A percentile compares a stretch with the other conserved stretches of the same genome.
These are phyloP conservation scores for Cephus nigrinus DNA, from an alignment of 2,888 invertebrate species.

Conservation along the genomic window DNA sequence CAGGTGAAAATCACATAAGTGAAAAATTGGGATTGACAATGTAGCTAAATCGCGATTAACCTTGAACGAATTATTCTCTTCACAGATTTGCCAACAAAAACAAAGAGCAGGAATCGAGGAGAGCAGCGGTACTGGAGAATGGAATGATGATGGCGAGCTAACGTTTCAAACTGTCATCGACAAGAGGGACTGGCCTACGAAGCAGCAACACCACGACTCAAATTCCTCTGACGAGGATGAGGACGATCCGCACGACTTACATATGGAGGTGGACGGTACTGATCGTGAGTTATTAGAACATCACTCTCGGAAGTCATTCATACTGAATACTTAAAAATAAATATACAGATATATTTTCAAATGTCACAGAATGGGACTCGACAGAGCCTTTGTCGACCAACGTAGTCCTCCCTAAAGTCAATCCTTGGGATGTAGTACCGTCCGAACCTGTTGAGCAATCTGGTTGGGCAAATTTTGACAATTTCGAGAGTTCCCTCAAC, in stretches of 20 bases:
- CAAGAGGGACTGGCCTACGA: slow-evolving; percentile 62
- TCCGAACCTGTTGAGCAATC: slow-evolving; percentile 50
- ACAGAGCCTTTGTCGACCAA: slow-evolving; percentile 37
- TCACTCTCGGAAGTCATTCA: background rate
- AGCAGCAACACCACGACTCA: slow-evolving; percentile 54
- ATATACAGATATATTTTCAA: background rate
- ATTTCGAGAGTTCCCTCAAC: slow-evolving; percentile 49
- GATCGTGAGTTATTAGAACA: slow-evolving; percentile 64
- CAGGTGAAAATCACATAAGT: slow-evolving; percentile 65
- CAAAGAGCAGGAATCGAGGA: slow-evolving; percentile 55
- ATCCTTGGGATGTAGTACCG: slow-evolving; percentile 54
- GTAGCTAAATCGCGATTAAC: background rate
- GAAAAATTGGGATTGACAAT: background rate
- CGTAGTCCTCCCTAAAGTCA: slow-evolving; percentile 41
- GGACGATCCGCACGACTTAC: slow-evolving; percentile 61
- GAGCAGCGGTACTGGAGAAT: slow-evolving; percentile 56
- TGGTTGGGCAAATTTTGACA: slow-evolving; percentile 62
- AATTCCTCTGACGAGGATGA: slow-evolving; percentile 68
- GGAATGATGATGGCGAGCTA: slow-evolving; percentile 67
- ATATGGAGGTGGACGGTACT: slow-evolving; percentile 65
- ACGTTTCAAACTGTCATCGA: slow-evolving; percentile 68
- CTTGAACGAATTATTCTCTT: slow-evolving; percentile 3
- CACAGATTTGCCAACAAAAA: slow-evolving; percentile 54
- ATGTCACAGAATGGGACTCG: slow-evolving; percentile 48
- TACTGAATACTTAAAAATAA: background rate